These are phyloP conservation scores for Ranitomeya imitator DNA, from an alignment of 2,113 vertebrate species.

Conservation along the genomic window DNA sequence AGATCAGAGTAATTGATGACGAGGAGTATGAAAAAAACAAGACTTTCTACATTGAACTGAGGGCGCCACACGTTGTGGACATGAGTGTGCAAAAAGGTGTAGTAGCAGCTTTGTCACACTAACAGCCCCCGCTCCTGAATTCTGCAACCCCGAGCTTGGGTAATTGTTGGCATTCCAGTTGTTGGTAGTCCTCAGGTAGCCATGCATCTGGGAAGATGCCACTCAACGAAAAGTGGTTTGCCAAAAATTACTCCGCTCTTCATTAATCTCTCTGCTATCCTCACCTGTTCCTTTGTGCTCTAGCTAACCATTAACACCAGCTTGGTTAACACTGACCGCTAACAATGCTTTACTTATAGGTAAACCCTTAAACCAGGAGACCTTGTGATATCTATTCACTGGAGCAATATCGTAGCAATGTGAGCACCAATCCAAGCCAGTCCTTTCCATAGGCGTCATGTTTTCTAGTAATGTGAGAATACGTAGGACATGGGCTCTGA, in stretches of 20 bases:
- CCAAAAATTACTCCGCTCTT: conserved; percentile 1
- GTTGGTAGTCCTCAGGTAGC: not conserved
- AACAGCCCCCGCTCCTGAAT: conserved; percentile 68
- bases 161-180: not conserved
- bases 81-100: conserved; percentile 88
- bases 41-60: conserved; percentile 86
- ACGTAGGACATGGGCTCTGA: not conserved
- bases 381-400: not conserved
- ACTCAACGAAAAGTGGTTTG: conserved; percentile 29
- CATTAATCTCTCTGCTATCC: conserved; percentile 54
- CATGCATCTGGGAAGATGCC: not conserved
- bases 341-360: conserved; percentile 66
- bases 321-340: conserved; percentile 60
- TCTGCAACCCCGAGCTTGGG: conserved; percentile 58
- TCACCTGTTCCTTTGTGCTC: conserved; percentile 43
- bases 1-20: conserved; percentile 88
- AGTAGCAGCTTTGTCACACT: conserved; percentile 77
- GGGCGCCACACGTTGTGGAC: conserved; percentile 82
- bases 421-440: not conserved
- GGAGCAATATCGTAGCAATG: not conserved
- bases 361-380: not conserved
- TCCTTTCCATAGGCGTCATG: not conserved
- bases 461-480: not conserved
- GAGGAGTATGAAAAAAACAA: conserved; percentile 86
- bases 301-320: conserved; percentile 47